These are phyloP conservation scores for Dichetophora obliterata DNA, from an alignment of 2,888 invertebrate genomes.

Conservation along the genomic window DNA sequence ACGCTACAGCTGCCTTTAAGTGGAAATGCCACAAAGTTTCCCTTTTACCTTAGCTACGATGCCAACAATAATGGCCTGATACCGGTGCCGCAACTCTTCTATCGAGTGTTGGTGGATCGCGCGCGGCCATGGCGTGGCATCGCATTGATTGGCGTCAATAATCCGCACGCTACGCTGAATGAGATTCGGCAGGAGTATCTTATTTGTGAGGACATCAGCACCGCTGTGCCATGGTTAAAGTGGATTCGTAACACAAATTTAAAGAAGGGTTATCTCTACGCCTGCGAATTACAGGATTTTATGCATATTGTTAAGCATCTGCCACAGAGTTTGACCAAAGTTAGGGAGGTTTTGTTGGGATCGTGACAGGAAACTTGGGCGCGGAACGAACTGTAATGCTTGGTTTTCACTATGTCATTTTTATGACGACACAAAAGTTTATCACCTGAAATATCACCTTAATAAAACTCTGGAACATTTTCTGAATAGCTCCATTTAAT, in stretches of 20 bases:
- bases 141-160: constrained; percentile 71
- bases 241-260: constrained; percentile 55
- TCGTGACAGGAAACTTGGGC: background rate
- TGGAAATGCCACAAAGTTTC: constrained; percentile 42
- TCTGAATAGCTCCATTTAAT: too few species aligned
- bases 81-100: constrained; percentile 73
- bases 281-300: constrained; percentile 59
- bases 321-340: constrained; percentile 52
- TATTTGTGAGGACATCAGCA: constrained; percentile 59
- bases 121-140: constrained; percentile 67
- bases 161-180: constrained; percentile 61
- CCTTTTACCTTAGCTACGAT: constrained; percentile 65
- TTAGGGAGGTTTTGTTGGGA: constrained; percentile 47
- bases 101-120: constrained; percentile 73
- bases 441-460: too few species aligned
- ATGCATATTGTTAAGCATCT: constrained; percentile 53
- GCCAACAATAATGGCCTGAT: constrained; percentile 63
- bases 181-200: constrained; percentile 56
- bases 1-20: constrained; percentile 70
- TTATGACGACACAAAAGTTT: too few species aligned
- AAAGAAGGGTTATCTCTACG: constrained; percentile 60
- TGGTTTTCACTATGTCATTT: too few species aligned
- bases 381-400: background rate
- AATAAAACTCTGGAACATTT: too few species aligned
- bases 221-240: constrained; percentile 54